A percentile compares a stretch with the other conserved stretches of the same genome.
phyloP scores from a whole-genome alignment of 2,113 vertebrate species.

The Bos indicus region DNA sequence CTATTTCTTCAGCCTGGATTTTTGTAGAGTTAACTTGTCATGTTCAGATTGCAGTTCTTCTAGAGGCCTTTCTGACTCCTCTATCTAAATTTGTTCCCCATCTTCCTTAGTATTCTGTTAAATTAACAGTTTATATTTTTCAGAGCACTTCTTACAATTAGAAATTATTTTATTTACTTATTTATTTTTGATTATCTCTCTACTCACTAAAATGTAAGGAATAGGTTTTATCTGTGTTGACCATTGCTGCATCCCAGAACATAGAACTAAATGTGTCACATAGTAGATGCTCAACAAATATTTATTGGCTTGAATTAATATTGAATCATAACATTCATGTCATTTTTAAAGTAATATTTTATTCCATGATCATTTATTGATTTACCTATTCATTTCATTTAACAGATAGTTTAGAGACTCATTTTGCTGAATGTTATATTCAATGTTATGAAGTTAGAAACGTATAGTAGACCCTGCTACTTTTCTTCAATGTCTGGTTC shows the following conservation, averaged over 20 bases:
- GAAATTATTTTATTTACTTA: not conserved
- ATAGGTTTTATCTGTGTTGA: not conserved
- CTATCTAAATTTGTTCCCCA: not conserved
- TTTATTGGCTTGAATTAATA: not conserved
- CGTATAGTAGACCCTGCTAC: not conserved
- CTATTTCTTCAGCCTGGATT: not conserved
- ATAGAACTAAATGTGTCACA: not conserved
- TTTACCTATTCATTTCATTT: not conserved
- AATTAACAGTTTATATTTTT: constrained; percentile 13
- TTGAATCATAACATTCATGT: not conserved
- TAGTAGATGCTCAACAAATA: not conserved
- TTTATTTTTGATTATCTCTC: not conserved
- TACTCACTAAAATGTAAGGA: not conserved
- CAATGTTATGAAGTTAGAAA: not conserved
- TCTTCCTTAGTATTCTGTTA: not conserved
- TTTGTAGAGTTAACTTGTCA: not conserved
- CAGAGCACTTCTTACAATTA: not conserved
- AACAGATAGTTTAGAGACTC: not conserved
- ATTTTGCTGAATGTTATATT: not conserved
- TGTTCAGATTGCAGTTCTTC: not conserved
- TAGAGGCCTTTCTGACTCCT: not conserved
- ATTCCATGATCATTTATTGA: not conserved
- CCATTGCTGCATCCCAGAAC: not conserved
- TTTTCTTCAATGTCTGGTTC: not conserved
- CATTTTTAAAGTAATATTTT: not conserved